phyloP scores from a whole-genome alignment of 2,888 invertebrate species.

The Drosophila maculinotata region DNA sequence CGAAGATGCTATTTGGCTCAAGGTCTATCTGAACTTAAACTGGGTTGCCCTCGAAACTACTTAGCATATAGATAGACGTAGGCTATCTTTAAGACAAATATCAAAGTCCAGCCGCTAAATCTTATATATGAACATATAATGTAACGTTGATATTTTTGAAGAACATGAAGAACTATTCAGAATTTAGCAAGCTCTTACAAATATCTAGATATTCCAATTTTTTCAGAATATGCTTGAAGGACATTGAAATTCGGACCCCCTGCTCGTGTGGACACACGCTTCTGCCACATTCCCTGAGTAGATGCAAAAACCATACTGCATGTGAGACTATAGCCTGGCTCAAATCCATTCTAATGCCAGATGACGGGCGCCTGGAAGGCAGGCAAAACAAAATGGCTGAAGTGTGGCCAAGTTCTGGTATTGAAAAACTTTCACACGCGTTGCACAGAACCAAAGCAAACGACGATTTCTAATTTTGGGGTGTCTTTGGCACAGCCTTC shows the following conservation, averaged over 20 bases:
- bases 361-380: slow-evolving; percentile 24
- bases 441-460: slow-evolving; percentile 55
- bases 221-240: neutral
- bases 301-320: slow-evolving; percentile 18
- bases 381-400: slow-evolving; percentile 74
- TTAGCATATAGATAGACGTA: too few species aligned
- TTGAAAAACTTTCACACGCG: slow-evolving; percentile 75
- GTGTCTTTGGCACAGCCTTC: slow-evolving; percentile 62
- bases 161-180: too few species aligned
- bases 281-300: slow-evolving; percentile 67
- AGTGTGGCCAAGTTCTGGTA: slow-evolving; percentile 60
- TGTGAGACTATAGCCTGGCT: slow-evolving; percentile 11
- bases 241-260: slow-evolving; percentile 4
- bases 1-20: slow-evolving; percentile 21
- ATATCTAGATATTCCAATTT: neutral
- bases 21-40: slow-evolving; percentile 18
- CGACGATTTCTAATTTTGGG: slow-evolving; percentile 60
- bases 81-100: too few species aligned
- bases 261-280: slow-evolving; percentile 60
- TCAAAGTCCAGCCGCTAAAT: too few species aligned
- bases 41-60: slow-evolving; percentile 8
- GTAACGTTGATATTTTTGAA: too few species aligned
- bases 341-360: slow-evolving; percentile 33
- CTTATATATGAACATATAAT: too few species aligned
- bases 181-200: neutral